Conservation (phyloP, 2,888 invertebrate genomes). For the Plagiodera versicolora region DNA sequence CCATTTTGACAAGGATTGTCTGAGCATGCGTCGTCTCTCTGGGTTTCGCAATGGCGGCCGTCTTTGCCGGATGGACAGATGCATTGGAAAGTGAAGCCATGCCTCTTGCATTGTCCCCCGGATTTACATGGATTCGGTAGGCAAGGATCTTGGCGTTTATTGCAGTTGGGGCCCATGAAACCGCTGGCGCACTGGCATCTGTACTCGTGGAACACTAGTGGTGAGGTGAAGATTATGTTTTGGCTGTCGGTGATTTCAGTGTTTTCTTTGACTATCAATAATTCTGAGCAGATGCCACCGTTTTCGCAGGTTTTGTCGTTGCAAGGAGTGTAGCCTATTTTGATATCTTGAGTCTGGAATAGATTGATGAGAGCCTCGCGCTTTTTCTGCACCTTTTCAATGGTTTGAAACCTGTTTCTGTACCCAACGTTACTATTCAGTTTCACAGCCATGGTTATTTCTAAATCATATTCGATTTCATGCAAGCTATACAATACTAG, state of each 20-base stretch:
- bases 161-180: constrained; percentile 81
- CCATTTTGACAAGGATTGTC: constrained; percentile 88
- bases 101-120: constrained; percentile 81
- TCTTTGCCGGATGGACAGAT: constrained; percentile 76
- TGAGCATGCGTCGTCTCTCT: constrained; percentile 82
- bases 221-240: constrained; percentile 80
- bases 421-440: constrained; percentile 59
- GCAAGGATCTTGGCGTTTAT: constrained; percentile 88
- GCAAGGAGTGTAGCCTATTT: constrained; percentile 81
- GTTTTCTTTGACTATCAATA: constrained; percentile 67
- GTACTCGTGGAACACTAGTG: constrained; percentile 75
- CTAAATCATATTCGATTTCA: constrained; percentile 66
- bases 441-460: constrained; percentile 70
- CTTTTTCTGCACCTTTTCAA: constrained; percentile 67
- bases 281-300: constrained; percentile 75
- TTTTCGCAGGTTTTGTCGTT: constrained; percentile 73
- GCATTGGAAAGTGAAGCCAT: constrained; percentile 84
- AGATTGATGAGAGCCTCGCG: constrained; percentile 65
- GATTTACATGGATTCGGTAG: constrained; percentile 85
- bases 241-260: constrained; percentile 81
- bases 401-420: constrained; percentile 65
- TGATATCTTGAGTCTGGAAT: constrained; percentile 63
- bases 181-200: constrained; percentile 81
- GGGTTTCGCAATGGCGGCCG: constrained; percentile 82
- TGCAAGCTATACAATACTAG: constrained; percentile 74